Percentiles rank a stretch among this genome's conserved stretches.
These are phyloP conservation scores for Eudasyphora cyanicolor DNA, from an alignment of 2,888 invertebrate species.

Conservation along the genomic window DNA sequence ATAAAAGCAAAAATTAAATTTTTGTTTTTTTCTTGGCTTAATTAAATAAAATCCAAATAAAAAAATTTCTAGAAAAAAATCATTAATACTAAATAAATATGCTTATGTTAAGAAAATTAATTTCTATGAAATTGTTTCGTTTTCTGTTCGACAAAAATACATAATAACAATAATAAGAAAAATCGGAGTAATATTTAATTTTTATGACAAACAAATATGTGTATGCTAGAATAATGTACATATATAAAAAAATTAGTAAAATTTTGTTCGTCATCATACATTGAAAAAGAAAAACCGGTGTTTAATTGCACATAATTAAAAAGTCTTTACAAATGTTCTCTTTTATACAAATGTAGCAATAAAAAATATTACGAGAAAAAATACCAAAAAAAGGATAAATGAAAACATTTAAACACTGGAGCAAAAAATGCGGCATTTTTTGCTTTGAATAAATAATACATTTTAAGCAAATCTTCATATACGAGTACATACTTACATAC, in stretches of 20 bases:
- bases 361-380: constrained; percentile 19
- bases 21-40: constrained; percentile 36
- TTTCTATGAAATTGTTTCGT: constrained; percentile 60
- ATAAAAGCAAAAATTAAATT: constrained; percentile 21
- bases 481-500: constrained; percentile 37
- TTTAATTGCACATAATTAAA: constrained; percentile 23
- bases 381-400: constrained; percentile 22
- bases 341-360: constrained; percentile 47
- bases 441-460: constrained; percentile 30
- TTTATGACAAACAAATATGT: constrained; percentile 11
- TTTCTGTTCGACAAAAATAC: constrained; percentile 31
- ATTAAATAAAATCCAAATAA: constrained; percentile 2
- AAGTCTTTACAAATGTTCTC: constrained; percentile 32
- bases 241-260: constrained; percentile 48
- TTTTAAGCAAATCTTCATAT: neutral
- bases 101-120: constrained; percentile 23
- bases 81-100: neutral
- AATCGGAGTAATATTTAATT: neutral
- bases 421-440: constrained; percentile 42
- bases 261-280: constrained; percentile 40
- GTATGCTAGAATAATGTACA: neutral
- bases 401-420: constrained; percentile 34
- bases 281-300: neutral
- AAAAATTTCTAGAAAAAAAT: constrained; percentile 39
- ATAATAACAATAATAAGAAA: constrained; percentile 28